Base-by-base conservation (phyloP, 2,113 vertebrate species). In the Microcebus ravelobensis region DNA sequence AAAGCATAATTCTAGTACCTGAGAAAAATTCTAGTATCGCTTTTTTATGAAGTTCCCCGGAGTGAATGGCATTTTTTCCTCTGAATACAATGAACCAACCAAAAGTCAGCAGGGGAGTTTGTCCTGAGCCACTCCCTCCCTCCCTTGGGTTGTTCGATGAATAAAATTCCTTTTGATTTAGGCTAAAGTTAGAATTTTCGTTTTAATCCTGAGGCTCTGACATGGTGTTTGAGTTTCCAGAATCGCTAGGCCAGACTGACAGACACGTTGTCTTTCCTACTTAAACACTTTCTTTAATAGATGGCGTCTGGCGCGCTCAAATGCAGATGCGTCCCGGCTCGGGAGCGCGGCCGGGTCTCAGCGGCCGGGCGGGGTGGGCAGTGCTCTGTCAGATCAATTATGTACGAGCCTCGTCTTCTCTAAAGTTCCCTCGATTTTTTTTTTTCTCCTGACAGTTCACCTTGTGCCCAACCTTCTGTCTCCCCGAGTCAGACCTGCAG, bases 331-430 rank as follows among this genome's bases (percentile, higher is more conserved):
- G 85, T 96, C 97, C 97, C 96, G 97, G 90, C 81, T 0, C 80
- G 97, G 97, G 97, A 98, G 91, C 97, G 96, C 68, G 93, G 97
- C 94, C 79, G 57, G 97, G 97, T 98, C 98, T 98, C 98, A 98
- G 98, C 96, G 95, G 96, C 83, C 27, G 91, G 93, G 97, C 98
- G 94, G 94, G 97, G 96, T 98, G 97, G 98, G 97, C 97, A 97
- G 97, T 95, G 83, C 96, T 98, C 97, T 99, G 98, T 99, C 98
- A 98, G 97, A 98, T 99, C 98, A 98, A 98, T 98, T 98, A 98
- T 98, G 98, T 98, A 98, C 95, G 94, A 97, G 97, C 94, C 96
- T 97, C 96, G 94, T 99, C 98, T 98, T 98, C 98, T 98, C 96
- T 85, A 97, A 63, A 76, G 21, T 71, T 96, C 59, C 31, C 61